phyloP scores from a whole-genome alignment of 1,140 invertebrate species.

The Calycopis cecrops region DNA sequence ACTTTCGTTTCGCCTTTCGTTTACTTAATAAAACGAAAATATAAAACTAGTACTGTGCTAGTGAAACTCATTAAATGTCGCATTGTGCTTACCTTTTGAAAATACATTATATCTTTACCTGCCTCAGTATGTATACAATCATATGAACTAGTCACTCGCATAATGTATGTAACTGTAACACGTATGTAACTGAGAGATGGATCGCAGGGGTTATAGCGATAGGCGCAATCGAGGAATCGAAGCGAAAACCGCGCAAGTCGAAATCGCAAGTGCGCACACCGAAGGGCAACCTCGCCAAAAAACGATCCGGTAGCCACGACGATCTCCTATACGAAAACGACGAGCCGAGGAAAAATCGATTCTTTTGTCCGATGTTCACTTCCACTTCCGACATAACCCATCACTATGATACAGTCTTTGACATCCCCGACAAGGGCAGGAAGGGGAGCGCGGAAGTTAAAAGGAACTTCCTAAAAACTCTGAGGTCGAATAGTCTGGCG shows the following conservation, averaged over 20 bases:
- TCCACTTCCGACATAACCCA: conserved; percentile 36
- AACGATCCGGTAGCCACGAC: conserved; percentile 55
- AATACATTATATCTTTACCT: too few species aligned
- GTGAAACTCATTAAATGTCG: too few species aligned
- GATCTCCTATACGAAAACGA: conserved; percentile 47
- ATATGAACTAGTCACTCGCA: background rate
- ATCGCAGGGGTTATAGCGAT: conserved; percentile 24
- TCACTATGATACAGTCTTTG: conserved; percentile 58
- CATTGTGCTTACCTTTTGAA: too few species aligned
- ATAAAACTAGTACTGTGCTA: too few species aligned
- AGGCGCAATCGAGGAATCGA: conserved; percentile 31
- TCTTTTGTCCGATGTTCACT: conserved; percentile 48
- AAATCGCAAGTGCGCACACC: conserved; percentile 44
- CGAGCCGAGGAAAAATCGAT: conserved; percentile 34
- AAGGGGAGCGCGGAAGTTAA: conserved; percentile 44
- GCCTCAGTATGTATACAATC: too few species aligned
- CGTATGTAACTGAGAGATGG: conserved; percentile 13
- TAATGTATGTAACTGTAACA: background rate
- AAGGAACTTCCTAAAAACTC: conserved; percentile 44
- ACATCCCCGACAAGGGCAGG: conserved; percentile 28
- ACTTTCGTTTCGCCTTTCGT: too few species aligned
- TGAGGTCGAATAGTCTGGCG: conserved; percentile 53
- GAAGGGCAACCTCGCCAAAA: conserved; percentile 34
- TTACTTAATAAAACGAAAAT: too few species aligned
- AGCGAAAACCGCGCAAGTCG: conserved; percentile 46